Conservation (phyloP, 2,797 vertebrate genomes). For the Sebastes alutus region DNA sequence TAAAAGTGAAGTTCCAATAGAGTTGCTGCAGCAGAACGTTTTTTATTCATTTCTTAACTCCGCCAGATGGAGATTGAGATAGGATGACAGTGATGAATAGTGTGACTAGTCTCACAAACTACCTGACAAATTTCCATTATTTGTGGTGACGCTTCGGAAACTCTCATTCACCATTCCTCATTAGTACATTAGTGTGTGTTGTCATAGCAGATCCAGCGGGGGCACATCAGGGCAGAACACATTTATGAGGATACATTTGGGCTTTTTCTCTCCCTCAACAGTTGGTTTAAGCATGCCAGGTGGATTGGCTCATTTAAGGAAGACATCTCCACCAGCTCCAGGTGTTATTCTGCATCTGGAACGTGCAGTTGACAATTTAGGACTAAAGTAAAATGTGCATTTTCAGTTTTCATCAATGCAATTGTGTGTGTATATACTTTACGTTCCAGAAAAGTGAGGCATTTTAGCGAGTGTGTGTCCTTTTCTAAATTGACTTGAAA, state of each 20-base stretch:
- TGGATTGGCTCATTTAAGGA: neutral
- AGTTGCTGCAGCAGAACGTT: slow-evolving; percentile 15
- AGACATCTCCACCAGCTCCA: neutral
- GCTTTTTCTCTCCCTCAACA: neutral
- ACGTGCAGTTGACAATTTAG: neutral
- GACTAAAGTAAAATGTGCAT: neutral
- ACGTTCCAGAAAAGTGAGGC: neutral
- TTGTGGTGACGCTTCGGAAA: slow-evolving; percentile 37
- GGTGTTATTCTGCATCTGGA: neutral
- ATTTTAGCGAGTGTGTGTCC: neutral
- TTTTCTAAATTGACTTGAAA: slow-evolving; percentile 36
- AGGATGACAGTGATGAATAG: slow-evolving; percentile 55
- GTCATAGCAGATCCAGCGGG: slow-evolving; percentile 1
- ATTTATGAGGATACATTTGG: neutral
- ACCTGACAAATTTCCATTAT: slow-evolving; percentile 56
- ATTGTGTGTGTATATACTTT: neutral
- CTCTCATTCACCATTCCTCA: slow-evolving; percentile 32
- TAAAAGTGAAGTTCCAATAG: neutral
- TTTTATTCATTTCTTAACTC: slow-evolving; percentile 12
- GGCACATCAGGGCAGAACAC: neutral
- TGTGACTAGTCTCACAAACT: slow-evolving; percentile 45
- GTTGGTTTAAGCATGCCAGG: neutral
- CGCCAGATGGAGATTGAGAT: slow-evolving; percentile 53
- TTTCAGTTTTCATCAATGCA: neutral
- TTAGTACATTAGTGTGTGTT: slow-evolving; percentile 37